These are phyloP conservation scores for Hirudinaria manillensis DNA, from an alignment of 2,888 invertebrate species.

Conservation along the genomic window DNA sequence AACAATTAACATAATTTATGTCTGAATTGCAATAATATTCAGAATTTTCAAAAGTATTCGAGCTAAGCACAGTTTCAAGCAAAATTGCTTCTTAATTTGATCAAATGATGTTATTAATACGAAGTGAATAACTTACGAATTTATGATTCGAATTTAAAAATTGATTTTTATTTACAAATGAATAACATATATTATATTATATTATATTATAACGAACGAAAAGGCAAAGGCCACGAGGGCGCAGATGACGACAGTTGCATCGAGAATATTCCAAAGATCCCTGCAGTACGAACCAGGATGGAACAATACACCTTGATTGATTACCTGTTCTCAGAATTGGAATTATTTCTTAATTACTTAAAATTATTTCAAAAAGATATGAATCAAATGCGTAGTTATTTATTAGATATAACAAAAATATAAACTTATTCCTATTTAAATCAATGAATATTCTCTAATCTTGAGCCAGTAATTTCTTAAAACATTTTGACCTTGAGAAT, in stretches of 20 bases:
- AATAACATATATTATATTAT: too few relatives aligned
- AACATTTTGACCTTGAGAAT: conserved; percentile 65
- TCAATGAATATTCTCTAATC: background rate
- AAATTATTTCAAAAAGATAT: too few relatives aligned
- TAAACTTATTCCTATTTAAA: too few relatives aligned
- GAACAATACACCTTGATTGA: conserved; percentile 81
- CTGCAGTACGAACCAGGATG: conserved; percentile 95
- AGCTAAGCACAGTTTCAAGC: too few relatives aligned
- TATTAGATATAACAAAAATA: background rate
- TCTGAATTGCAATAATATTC: too few relatives aligned
- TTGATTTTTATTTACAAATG: too few relatives aligned
- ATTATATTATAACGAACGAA: conserved; percentile 57
- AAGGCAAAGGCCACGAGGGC: conserved; percentile 95
- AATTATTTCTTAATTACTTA: background rate
- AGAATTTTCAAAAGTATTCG: too few relatives aligned
- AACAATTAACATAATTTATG: background rate
- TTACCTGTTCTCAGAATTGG: conserved; percentile 52
- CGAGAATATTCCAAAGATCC: conserved; percentile 99
- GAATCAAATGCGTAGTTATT: too few relatives aligned
- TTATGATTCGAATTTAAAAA: background rate
- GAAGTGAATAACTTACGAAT: too few relatives aligned
- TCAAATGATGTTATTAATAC: too few relatives aligned
- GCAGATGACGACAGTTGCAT: conserved; percentile 96
- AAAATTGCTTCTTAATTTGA: too few relatives aligned
- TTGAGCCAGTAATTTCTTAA: background rate